Base-by-base conservation (phyloP, 1,140 invertebrate species). In the Dolichoris vasculosae region DNA sequence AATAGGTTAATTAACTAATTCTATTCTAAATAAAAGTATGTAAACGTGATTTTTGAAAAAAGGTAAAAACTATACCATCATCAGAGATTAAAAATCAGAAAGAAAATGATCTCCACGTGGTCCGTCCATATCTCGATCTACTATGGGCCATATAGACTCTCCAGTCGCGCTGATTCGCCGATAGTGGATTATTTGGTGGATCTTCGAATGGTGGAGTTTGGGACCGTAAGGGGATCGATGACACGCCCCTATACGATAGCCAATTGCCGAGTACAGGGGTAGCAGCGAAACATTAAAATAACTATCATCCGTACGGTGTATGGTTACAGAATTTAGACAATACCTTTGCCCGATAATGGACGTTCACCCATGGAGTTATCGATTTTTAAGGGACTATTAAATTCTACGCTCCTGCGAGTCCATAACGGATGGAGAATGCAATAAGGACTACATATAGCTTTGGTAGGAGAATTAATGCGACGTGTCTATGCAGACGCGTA, bases 381-480 rank as follows among this genome's bases (percentile, higher is more conserved):
- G 82, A 83, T 83, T 83, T 83, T 83, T 83, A 83, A 83, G 55
- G 51, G 77, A 59, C 55, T 67, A 77, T 77, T 83, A 83, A 83
- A 48, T 77, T 83, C 55, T 20, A 0, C 30, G 73, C 40, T 23
- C n/a, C 15, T 35, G 0, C 2, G 67, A 69, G 32, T 32, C 35
- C 17, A 38, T 38, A 69, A 69, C 35, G 67, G 35, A 32, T 69
- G 35, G 2, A 69, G 35, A 69, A 38, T 69, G 35, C 67, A 35
- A 59, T 59, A 59, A 59, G 15, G 17, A 32, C 0, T 38, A 38
- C n/a, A n/a, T 6, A 17, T 20, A 20, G 30, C 38, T 73, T 11
- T 13, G 8, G 43, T n/a, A 73, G 69, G 0, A 43, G 23, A 23
- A 43, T 73, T 73, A 73, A 73, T 73, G 38, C 6, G 20, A 73